Conservation (phyloP, 2,797 vertebrate species). For the Danionella dracula region DNA sequence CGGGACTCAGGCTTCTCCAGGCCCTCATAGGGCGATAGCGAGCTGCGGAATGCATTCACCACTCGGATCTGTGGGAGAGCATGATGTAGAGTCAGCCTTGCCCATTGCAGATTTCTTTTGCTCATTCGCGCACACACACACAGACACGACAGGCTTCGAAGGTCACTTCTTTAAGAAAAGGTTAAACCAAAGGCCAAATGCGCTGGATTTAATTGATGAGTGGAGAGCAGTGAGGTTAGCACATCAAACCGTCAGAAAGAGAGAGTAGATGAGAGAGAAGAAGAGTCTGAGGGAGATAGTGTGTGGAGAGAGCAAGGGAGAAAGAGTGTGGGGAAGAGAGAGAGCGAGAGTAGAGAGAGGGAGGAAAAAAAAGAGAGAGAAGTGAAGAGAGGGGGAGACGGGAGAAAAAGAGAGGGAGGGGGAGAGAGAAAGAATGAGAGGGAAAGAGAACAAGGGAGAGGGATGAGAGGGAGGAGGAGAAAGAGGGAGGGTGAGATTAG, state of each 20-base stretch:
- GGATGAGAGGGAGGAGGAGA: too few relatives aligned
- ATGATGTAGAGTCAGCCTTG: conserved; percentile 50
- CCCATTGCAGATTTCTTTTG: conserved; percentile 26
- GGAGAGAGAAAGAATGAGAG: too few relatives aligned
- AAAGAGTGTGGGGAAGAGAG: too few relatives aligned
- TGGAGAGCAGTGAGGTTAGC: conserved; percentile 66
- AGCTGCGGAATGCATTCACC: conserved; percentile 99
- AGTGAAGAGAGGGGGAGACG: too few relatives aligned
- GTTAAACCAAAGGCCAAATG: conserved; percentile 42
- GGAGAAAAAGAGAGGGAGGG: too few relatives aligned
- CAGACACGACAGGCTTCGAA: conserved; percentile 2
- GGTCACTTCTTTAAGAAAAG: conserved; percentile 31
- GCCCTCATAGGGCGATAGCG: conserved; percentile 97
- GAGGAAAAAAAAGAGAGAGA: too few relatives aligned
- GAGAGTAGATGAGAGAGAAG: conserved; percentile 27
- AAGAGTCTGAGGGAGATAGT: conserved; percentile 19
- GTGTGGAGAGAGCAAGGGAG: conserved; percentile 11
- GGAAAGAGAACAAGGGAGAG: neutral
- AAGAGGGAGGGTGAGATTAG: too few relatives aligned
- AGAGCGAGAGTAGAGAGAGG: neutral
- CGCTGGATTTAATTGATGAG: conserved; percentile 53
- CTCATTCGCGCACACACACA: neutral
- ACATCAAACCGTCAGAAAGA: conserved; percentile 41
- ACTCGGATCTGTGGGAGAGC: conserved; percentile 86
- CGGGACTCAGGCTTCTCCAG: conserved; percentile 96